Conservation (phyloP, 1,140 invertebrate species). For the Lasioglossum baleicum region DNA sequence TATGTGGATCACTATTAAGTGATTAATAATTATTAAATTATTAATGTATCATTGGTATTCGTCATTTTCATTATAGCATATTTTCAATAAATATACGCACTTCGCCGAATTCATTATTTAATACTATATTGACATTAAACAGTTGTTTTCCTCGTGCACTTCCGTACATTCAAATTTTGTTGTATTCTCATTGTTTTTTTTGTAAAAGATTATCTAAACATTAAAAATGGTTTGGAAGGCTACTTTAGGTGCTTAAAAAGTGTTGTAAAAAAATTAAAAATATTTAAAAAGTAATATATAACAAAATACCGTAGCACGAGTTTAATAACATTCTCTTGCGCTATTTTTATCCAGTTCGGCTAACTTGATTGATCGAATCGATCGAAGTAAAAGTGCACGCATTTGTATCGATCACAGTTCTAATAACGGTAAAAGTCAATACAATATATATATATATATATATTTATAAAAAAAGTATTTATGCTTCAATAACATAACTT, state of each 20-base stretch:
- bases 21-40: conserved; percentile 10
- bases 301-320: conserved; percentile 3
- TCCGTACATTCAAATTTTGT: conserved; percentile 9
- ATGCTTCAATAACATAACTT: conserved; percentile 44
- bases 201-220: conserved; percentile 9
- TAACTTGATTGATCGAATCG: not conserved
- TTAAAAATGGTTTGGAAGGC: conserved; percentile 16
- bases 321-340: not conserved
- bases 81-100: conserved; percentile 33
- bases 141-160: conserved; percentile 1
- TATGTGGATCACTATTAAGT: not conserved
- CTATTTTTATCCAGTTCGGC: not conserved
- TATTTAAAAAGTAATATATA: conserved; percentile 20
- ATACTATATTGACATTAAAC: conserved; percentile 25
- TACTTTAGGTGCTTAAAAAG: not conserved
- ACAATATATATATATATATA: conserved; percentile 18
- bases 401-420: conserved; percentile 53
- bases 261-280: conserved; percentile 4
- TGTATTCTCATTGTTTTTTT: not conserved
- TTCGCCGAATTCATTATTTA: conserved; percentile 21
- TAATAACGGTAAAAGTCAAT: conserved; percentile 53
- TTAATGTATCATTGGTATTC: conserved; percentile 34
- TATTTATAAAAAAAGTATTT: conserved; percentile 51
- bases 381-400: conserved; percentile 28
- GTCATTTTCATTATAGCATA: not conserved